phyloP scores from a whole-genome alignment of 2,113 vertebrate genomes.

The Myxocyprinus asiaticus region DNA sequence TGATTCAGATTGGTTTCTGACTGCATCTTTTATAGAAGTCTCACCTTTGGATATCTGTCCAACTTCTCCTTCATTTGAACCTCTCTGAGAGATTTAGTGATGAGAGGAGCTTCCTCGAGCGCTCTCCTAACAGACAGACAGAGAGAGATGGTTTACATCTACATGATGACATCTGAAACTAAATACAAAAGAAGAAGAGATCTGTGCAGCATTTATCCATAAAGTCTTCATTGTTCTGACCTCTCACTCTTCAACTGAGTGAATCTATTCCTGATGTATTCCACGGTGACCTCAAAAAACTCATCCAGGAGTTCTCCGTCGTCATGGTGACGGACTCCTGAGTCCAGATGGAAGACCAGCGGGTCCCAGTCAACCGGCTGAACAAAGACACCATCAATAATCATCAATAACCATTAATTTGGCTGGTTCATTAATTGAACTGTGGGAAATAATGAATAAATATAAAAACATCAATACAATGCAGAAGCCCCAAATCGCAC shows the following conservation, averaged over 20 bases:
- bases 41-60: constrained; percentile 88
- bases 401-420: no score
- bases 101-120: constrained; percentile 88
- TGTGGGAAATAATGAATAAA: no score
- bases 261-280: constrained; percentile 90
- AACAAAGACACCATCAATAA: no score
- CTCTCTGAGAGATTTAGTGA: constrained; percentile 84
- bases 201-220: no score
- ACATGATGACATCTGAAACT: no score
- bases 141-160: no score
- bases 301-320: constrained; percentile 83
- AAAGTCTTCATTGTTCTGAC: constrained; percentile 62
- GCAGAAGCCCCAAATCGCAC: no score
- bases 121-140: constrained; percentile 72
- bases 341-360: constrained; percentile 86
- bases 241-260: constrained; percentile 92
- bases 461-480: no score
- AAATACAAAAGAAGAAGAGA: no score
- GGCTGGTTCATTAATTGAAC: no score
- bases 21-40: no score
- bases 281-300: constrained; percentile 94
- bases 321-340: constrained; percentile 53
- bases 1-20: no score
- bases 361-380: constrained; percentile 79
- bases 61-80: constrained; percentile 86